phyloP scores from a whole-genome alignment of 2,113 vertebrate species.

The Macquaria ambigua region DNA sequence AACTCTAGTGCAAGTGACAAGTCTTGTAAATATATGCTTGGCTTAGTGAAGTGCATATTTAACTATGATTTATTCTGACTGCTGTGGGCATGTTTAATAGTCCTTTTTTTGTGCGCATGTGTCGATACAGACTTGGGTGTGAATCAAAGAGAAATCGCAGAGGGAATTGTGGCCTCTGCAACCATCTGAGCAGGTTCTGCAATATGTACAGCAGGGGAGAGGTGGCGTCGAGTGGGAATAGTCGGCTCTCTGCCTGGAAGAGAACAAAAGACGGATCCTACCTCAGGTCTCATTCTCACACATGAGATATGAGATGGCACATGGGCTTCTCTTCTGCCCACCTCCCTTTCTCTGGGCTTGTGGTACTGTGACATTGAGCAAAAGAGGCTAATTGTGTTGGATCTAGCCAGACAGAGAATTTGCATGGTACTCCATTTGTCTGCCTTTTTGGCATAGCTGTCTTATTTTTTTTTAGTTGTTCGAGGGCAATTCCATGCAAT shows the following conservation, averaged over 20 bases:
- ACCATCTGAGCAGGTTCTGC: constrained; percentile 46
- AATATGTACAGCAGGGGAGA: constrained; percentile 48
- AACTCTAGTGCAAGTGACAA: constrained; percentile 21
- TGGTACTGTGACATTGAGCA: constrained; percentile 6
- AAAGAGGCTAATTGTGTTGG: constrained; percentile 60
- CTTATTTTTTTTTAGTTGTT: constrained; percentile 21
- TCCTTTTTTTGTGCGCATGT: not conserved
- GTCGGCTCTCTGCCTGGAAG: constrained; percentile 48
- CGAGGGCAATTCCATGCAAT: constrained; percentile 51
- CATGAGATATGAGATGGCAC: constrained; percentile 44
- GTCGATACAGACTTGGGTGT: constrained; percentile 19
- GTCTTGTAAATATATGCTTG: constrained; percentile 45
- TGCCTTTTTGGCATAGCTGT: constrained; percentile 12
- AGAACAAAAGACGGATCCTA: constrained; percentile 63
- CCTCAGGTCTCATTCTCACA: constrained; percentile 51
- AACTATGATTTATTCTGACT: constrained; percentile 38
- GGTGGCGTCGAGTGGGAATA: constrained; percentile 59
- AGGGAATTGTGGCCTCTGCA: constrained; percentile 35
- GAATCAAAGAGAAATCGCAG: constrained; percentile 43
- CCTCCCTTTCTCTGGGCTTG: constrained; percentile 35
- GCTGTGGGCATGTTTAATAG: constrained; percentile 7
- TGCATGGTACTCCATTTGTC: constrained; percentile 13
- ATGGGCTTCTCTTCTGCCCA: constrained; percentile 36
- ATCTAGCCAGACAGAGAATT: constrained; percentile 43
- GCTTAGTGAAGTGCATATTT: constrained; percentile 21